Evolutionary conservation across 2,888 invertebrate species (phyloP), one percentile per base, ranked within the genome.

Genomic region (Hedya salicella): DNA sequence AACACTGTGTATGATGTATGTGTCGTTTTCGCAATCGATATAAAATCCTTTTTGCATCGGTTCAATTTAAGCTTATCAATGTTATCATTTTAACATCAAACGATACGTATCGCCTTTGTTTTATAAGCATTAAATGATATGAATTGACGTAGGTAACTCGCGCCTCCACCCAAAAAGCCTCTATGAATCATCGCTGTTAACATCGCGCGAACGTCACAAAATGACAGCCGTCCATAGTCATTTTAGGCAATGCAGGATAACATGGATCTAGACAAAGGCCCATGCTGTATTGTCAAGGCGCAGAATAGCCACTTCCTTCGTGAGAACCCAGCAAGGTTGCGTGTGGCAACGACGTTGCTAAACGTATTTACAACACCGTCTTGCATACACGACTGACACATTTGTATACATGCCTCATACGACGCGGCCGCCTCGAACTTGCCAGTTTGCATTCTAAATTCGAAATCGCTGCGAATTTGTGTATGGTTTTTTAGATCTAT

Each of bases 1-100:
- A 87, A 89, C 91, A 91, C 90, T 91, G 91, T 91, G n/a, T n/a
- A n/a, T n/a, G n/a, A n/a, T n/a, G n/a, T 90, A 91, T 91, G 89
- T 89, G 85, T 89, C 79, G 80, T 78, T 90, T 86, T 90, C 80
- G 88, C 86, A 90, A 89, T 81, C 81, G 75, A 85, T 85, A 87
- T 85, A 88, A 84, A 85, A 83, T 83, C 78, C 72, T 74, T 79
- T 79, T 49, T 14, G 16, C 8, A 30, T 50, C 5, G 8, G 50
- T 30, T 50, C 9, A 16, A 4, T 21, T 48, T 5, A n/a, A 48
- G 13, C 25, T 42, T 42, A 42, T 16, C 42, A 14, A 44, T 56
- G 25, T 44, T 30, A 56, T 56, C 42, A 48, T n/a, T 21, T 13
- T 46, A 13, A 1, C n/a, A 48, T 48, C 48, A 21, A n/a, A 13